Percentiles rank a stretch among this genome's conserved stretches.
Conservation (phyloP, 2,888 invertebrate genomes). For the Ametastegia equiseti region DNA sequence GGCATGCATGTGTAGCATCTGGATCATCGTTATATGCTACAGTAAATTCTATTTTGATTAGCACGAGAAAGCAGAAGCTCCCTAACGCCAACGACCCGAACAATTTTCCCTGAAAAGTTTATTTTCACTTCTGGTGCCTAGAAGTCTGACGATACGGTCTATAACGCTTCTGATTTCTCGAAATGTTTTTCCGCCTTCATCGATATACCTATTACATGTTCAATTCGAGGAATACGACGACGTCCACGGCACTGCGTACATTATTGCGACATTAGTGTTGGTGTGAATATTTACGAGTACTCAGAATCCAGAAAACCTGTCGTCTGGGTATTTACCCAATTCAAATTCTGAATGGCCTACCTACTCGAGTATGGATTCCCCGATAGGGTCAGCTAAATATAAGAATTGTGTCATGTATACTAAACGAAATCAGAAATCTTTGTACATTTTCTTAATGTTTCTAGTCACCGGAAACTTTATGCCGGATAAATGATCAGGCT, state of each 20-base stretch:
- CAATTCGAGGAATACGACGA: constrained; percentile 26
- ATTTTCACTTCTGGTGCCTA: constrained; percentile 19
- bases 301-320: constrained; percentile 2
- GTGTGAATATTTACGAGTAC: constrained; percentile 11
- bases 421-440: neutral
- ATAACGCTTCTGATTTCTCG: neutral
- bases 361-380: neutral
- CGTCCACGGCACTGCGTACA: neutral
- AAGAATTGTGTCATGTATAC: neutral
- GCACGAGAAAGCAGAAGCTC: neutral
- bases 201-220: neutral
- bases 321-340: constrained; percentile 8
- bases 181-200: neutral
- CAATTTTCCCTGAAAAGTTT: constrained; percentile 22
- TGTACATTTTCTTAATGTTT: neutral
- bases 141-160: neutral
- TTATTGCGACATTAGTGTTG: neutral
- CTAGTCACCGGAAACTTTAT: neutral
- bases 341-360: neutral
- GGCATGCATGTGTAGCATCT: too few species aligned
- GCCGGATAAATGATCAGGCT: neutral
- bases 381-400: neutral
- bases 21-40: neutral
- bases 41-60: constrained; percentile 27
- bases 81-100: neutral